Base-by-base conservation (phyloP, 2,888 invertebrate species). In the Aspidiotus rigidus region DNA sequence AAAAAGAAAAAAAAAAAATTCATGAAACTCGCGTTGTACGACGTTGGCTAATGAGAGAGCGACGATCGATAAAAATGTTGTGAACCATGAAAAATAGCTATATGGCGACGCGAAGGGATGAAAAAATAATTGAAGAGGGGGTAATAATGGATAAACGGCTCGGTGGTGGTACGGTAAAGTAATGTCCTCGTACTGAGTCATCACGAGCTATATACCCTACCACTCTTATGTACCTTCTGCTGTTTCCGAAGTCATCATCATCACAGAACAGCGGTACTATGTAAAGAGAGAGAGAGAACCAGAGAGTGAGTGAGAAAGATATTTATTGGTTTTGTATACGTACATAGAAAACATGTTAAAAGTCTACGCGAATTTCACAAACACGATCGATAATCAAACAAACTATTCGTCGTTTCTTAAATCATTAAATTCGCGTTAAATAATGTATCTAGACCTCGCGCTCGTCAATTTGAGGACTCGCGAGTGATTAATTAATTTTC, bases 151-250 rank as follows among this genome's bases (percentile, higher is more conserved):
- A 57, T 59, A 66, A 66, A 66, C 66, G 66, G 57, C 57, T 66
- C 15, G 66, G 66, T 66, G 66, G 66, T 59, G 59, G 66, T 59
- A 59, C 66, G 59, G 66, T 66, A 57, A 66, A 59, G 66, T 66
- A 60, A 66, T 66, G 57, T 66, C 66, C 57, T 66, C 66, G 66
- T 56, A 56, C 66, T 66, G 66, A 66, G 66, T 66, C 66, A 66
- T 66, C 57, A 57, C 57, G 10, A n/a, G 8, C 44, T 17, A 28
- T 28, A 28, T 28, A 28, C 28, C 28, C 28, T 39, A 59, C 59
- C 59, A 66, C 66, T 59, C 66, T 66, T 41, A 49, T 66, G 66
- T 66, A 66, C 57, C 66, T 59, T 66, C 57, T 66, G 66, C 64
- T 64, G 28, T 28, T 28, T 54, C 64, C 17, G 53, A 28, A 57